These are phyloP conservation scores for Podotricha telesiphe DNA, from an alignment of 2,888 invertebrate species.

Conservation along the genomic window DNA sequence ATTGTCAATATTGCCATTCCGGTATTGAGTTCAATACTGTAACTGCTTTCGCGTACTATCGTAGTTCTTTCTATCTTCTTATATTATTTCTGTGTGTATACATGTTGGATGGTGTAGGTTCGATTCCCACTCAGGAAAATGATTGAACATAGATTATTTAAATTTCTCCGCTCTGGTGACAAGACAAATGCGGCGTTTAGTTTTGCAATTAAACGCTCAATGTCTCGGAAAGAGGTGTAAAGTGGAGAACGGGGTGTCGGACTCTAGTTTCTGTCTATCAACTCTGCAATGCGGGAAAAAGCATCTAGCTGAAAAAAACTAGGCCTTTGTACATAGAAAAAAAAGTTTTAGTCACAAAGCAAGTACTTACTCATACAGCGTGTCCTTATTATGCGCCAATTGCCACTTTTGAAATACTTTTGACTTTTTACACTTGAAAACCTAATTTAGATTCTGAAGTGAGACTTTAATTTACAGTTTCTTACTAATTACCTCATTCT, in stretches of 20 bases:
- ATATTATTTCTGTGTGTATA: too few relatives aligned
- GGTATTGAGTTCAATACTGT: not conserved
- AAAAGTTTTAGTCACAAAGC: conserved; percentile 23
- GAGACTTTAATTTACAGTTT: conserved; percentile 12
- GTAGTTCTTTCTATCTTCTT: too few relatives aligned
- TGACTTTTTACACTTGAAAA: conserved; percentile 17
- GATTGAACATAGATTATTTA: too few relatives aligned
- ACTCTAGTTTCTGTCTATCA: too few relatives aligned
- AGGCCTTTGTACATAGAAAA: conserved; percentile 22
- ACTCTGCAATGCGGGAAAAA: too few relatives aligned
- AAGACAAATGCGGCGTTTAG: too few relatives aligned
- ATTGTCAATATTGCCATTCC: conserved; percentile 1
- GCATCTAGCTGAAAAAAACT: conserved; percentile 13
- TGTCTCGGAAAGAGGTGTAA: too few relatives aligned
- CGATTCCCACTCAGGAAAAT: too few relatives aligned
- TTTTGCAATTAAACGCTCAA: not conserved
- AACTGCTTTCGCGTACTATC: too few relatives aligned
- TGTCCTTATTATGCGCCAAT: conserved; percentile 36
- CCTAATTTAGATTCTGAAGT: conserved; percentile 15
- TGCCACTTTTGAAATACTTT: conserved; percentile 25
- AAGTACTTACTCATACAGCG: conserved; percentile 39
- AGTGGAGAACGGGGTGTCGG: too few relatives aligned
- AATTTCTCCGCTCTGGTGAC: too few relatives aligned
- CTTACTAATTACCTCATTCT: conserved; percentile 15
- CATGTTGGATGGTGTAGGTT: too few relatives aligned